These are phyloP conservation scores for Echiichthys vipera DNA, from an alignment of 2,797 vertebrate species.

Conservation along the genomic window DNA sequence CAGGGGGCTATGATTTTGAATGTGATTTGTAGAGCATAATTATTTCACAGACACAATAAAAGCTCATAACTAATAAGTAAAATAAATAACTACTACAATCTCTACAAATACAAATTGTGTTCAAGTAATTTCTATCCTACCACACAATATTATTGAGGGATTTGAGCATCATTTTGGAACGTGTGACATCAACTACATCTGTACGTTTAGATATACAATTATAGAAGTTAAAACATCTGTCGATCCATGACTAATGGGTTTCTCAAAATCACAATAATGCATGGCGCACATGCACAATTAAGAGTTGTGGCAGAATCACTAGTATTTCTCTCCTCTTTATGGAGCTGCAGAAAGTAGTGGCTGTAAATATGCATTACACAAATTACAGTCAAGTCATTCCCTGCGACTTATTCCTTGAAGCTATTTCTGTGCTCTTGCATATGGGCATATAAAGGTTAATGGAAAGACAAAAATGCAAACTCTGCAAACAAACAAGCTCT, in stretches of 20 bases:
- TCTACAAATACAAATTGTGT: background rate
- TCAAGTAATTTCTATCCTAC: background rate
- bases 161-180: conserved; percentile 7
- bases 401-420: conserved; percentile 15
- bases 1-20: background rate
- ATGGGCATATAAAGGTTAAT: conserved; percentile 42
- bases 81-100: background rate
- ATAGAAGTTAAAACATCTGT: too few relatives aligned
- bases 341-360: background rate
- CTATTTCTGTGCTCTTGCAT: conserved; percentile 7
- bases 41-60: background rate
- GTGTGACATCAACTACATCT: background rate
- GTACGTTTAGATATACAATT: background rate
- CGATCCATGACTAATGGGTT: too few relatives aligned
- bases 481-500: conserved; percentile 34
- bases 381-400: conserved; percentile 2
- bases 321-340: background rate
- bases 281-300: background rate
- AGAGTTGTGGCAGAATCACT: background rate
- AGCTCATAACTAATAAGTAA: background rate
- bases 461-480: conserved; percentile 34
- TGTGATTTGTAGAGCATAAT: background rate
- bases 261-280: background rate
- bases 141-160: conserved; percentile 17
- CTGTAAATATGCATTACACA: background rate